Percentiles rank a stretch among this genome's conserved stretches.
Evolutionary conservation across 2,888 invertebrate species (phyloP).

Genomic region (Opisthograptis luteolata): DNA sequence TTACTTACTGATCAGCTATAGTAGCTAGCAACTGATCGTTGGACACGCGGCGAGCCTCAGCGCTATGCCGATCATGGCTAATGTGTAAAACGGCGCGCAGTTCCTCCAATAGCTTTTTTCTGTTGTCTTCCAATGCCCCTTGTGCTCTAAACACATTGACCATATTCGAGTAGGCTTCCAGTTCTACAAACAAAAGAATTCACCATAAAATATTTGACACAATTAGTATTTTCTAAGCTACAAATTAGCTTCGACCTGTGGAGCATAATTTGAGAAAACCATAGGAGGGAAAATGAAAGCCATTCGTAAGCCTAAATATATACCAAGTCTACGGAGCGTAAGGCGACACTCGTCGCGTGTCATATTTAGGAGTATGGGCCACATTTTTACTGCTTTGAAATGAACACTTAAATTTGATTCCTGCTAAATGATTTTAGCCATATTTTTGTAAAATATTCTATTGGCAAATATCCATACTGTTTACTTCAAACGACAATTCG

Average conservation of each 20-base stretch:
- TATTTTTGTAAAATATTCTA: constrained; percentile 76
- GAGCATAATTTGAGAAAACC: constrained; percentile 65
- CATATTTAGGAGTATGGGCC: constrained; percentile 91
- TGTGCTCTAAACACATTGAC: constrained; percentile 96
- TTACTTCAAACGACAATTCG: constrained; percentile 85
- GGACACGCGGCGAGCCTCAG: constrained; percentile 95
- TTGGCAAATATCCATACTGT: constrained; percentile 85
- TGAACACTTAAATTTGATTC: constrained; percentile 60
- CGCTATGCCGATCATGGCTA: constrained; percentile 95
- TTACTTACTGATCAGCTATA: constrained; percentile 94
- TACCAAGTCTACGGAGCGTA: constrained; percentile 94
- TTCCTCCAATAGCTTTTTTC: constrained; percentile 93
- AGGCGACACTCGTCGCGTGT: constrained; percentile 95
- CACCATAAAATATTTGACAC: constrained; percentile 39
- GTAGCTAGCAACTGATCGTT: constrained; percentile 95
- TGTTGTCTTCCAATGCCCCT: constrained; percentile 93
- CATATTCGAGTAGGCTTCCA: constrained; percentile 96
- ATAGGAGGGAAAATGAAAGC: constrained; percentile 84
- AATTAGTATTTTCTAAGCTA: constrained; percentile 37
- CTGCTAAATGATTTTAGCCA: constrained; percentile 73
- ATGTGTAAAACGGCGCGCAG: constrained; percentile 93
- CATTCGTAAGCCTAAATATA: constrained; percentile 79
- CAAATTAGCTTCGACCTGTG: constrained; percentile 50
- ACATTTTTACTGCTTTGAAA: constrained; percentile 70
- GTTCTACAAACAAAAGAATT: constrained; percentile 86